These are phyloP conservation scores for Troilus luridus DNA, from an alignment of 2,888 invertebrate genomes.

Conservation along the genomic window DNA sequence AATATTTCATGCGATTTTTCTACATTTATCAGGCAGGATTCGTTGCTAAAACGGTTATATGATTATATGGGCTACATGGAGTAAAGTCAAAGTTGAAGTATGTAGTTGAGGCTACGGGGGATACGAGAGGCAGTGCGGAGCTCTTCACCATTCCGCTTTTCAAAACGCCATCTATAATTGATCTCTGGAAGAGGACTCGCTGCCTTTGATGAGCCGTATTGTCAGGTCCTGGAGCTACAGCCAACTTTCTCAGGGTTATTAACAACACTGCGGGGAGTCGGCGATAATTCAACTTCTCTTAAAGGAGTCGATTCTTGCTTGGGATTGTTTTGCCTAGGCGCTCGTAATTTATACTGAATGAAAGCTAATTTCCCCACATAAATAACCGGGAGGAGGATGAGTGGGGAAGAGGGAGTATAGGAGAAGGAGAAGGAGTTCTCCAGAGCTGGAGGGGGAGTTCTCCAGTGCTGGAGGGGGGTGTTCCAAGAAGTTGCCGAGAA, in stretches of 20 bases:
- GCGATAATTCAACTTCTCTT: conserved; percentile 58
- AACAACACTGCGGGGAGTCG: conserved; percentile 27
- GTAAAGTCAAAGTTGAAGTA: background rate
- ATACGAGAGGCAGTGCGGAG: background rate
- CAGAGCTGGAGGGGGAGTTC: conserved; percentile 20
- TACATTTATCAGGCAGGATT: no score
- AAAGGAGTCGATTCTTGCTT: conserved; percentile 44
- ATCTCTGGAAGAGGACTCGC: conserved; percentile 59
- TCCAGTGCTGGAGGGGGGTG: background rate
- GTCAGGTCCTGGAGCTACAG: conserved; percentile 46
- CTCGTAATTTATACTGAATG: conserved; percentile 65
- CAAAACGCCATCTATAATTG: conserved; percentile 61
- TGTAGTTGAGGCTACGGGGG: background rate
- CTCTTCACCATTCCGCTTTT: conserved; percentile 44
- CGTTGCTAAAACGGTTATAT: no score
- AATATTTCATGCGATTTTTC: no score
- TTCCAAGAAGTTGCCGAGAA: conserved; percentile 59
- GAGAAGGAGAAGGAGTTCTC: background rate
- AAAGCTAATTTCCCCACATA: conserved; percentile 65
- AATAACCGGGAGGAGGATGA: conserved; percentile 60
- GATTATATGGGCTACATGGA: no score
- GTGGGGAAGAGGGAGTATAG: conserved; percentile 4
- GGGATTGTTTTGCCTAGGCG: conserved; percentile 61
- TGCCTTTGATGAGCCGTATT: conserved; percentile 60
- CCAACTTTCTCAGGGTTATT: conserved; percentile 55